Evolutionary conservation across 1,140 invertebrate genomes (phyloP), one percentile per base, ranked within the genome.

Genomic region (Pachypeltis micranthus): DNA sequence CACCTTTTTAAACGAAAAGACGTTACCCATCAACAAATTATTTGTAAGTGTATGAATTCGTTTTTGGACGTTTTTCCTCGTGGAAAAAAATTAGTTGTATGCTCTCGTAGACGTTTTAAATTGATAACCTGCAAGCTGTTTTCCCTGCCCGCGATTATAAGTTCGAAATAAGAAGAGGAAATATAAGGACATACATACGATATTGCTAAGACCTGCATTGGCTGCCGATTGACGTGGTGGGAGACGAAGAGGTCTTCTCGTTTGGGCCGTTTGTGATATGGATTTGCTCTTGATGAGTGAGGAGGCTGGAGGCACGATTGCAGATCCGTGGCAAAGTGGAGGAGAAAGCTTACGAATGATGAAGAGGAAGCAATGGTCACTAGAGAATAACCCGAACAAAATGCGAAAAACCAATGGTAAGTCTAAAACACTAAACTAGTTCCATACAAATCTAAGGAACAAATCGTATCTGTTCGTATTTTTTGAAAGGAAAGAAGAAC

Each of bases 291-390:
- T 63, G n/a, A 47, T 56, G 1, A 31, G 44, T 56, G 61, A 63
- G 51, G 61, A 63, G 31, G 31, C 27, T 25, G 21, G 24, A 16
- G 51, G 28, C 23, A 24, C 59, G 31, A 21, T 34, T 19, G 12
- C 27, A 54, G 56, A 59, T 64, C 44, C 56, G 39, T 64, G 63
- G 63, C 26, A 59, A 59, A 31, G 26, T 16, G 31, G 57, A 39
- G 12, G 12, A 31, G 24, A 61, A 61, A 4, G 23, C 23, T 34
- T 59, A 16, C 44, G 56, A 51, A 63, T 59, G 63, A 25, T 27
- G 21, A 63, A 63, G 57, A 63, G 66, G 47, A 63, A 63, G 21
- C 51, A 57, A n/a, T 67, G 64, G 64, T 14, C 63, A 54, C 26
- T 47, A 28, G 55, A 62, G 39, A 21, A 24, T 39, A 56, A 21